A percentile compares a stretch with the other conserved stretches of the same genome.
Conservation (phyloP, 2,797 vertebrate species). For the Oryzias dopingdopingensis region DNA sequence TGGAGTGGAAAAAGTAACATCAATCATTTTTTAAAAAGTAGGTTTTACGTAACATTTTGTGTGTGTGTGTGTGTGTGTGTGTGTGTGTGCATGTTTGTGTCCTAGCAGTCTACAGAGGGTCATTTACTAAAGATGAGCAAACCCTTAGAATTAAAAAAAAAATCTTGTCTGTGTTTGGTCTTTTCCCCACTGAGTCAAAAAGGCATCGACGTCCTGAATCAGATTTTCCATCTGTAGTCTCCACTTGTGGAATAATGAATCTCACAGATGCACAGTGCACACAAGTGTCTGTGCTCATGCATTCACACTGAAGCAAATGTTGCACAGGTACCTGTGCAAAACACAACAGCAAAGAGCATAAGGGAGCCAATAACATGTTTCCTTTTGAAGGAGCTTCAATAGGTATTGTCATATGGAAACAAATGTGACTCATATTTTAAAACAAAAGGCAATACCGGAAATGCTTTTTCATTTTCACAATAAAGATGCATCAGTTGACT, state of each 20-base stretch:
- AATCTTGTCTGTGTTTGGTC: constrained; percentile 42
- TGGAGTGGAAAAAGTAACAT: constrained; percentile 59
- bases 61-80: constrained; percentile 9
- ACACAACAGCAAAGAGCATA: constrained; percentile 38
- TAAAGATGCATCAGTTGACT: too few relatives aligned
- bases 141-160: constrained; percentile 43
- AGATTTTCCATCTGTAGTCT: constrained; percentile 72
- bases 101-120: constrained; percentile 15
- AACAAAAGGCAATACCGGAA: too few relatives aligned
- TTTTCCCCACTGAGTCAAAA: constrained; percentile 65
- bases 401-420: constrained; percentile 38
- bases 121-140: constrained; percentile 33
- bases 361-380: constrained; percentile 37
- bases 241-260: constrained; percentile 67
- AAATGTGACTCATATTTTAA: too few relatives aligned
- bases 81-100: constrained; percentile 12
- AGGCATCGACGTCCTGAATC: constrained; percentile 68
- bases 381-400: constrained; percentile 36
- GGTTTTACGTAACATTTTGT: constrained; percentile 20
- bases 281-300: constrained; percentile 3
- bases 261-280: constrained; percentile 62
- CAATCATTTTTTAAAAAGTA: constrained; percentile 52
- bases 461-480: too few relatives aligned
- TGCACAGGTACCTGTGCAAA: constrained; percentile 34
- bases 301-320: constrained; percentile 18